Evolutionary conservation across 2,113 vertebrate genomes (phyloP), one percentile per base, ranked within the genome.

Genomic region (Muntiacus reevesi): DNA sequence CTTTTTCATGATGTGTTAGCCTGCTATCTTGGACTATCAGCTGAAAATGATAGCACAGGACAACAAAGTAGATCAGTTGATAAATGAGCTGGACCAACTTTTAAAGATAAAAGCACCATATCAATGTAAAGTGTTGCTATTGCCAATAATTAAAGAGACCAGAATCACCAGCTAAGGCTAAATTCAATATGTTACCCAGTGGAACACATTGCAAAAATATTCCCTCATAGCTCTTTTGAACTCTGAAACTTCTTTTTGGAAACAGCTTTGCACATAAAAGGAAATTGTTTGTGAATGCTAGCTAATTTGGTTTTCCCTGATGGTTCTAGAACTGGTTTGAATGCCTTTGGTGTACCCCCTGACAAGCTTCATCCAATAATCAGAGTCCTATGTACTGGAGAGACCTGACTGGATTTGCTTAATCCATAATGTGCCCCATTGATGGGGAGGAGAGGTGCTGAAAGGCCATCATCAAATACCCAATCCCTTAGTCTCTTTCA

Each of bases 181-280:
- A 88, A 79, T 74, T 94, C 74, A 62, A 57, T 92, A 55, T 94
- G 50, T 94, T 91, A 78, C 43, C 36, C 45, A 87, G 57, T 45
- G 52, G 57, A 96, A 59, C 81, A 96, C 60, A 79, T 33, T 93
- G 59, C 71, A 88, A 84, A 82, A 94, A 33, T 88, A 54, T 17
- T 64, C 60, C 83, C 50, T 82, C 27, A 43, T 6, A 71, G 55
- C 36, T 93, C 59, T 96, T 97, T 89, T 92, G 87, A 97, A 95
- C 84, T 59, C 28, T 79, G 36, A 47, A 64, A 8, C 36, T 64
- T 85, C 76, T 57, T 67, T 92, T 91, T 82, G 76, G 92, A 89
- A 89, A 60, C 40, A 84, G 36, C 27, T 92, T 85, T 81, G 50
- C 62, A 96, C 62, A 87, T 60, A 62, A 54, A 95, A 89, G 79